Evolutionary conservation across 1,140 invertebrate genomes (phyloP).

Genomic region (Stratiolaelaps scimitus): DNA sequence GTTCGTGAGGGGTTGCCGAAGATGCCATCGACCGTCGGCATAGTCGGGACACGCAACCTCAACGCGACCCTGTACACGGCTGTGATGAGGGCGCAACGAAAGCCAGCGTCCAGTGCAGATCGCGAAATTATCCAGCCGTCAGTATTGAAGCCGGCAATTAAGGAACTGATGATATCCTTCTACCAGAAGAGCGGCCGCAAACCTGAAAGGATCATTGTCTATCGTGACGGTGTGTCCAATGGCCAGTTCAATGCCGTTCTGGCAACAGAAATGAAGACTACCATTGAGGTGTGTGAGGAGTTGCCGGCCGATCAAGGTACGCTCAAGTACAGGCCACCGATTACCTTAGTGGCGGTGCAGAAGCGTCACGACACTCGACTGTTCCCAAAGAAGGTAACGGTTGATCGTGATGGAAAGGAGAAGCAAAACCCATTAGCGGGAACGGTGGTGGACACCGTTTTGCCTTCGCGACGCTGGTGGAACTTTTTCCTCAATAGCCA

Average conservation of each 20-base stretch:
- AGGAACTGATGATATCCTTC: conserved; percentile 30
- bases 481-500: conserved; percentile 70
- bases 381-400: conserved; percentile 7
- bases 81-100: not conserved
- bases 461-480: conserved; percentile 61
- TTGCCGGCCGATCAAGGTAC: not conserved
- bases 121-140: not conserved
- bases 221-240: conserved; percentile 44
- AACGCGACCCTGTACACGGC: conserved; percentile 16
- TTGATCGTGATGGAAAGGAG: not conserved
- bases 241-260: conserved; percentile 42
- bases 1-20: not conserved
- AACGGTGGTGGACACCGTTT: conserved; percentile 62
- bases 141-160: not conserved
- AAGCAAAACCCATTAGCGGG: conserved; percentile 60
- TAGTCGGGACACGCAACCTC: not conserved
- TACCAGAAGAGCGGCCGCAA: conserved; percentile 28
- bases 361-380: conserved; percentile 35
- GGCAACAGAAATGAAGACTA: conserved; percentile 34
- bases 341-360: conserved; percentile 36
- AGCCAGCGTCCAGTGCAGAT: not conserved
- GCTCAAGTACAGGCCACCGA: conserved; percentile 29
- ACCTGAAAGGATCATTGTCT: conserved; percentile 42
- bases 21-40: conserved; percentile 13
- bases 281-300: conserved; percentile 30